phyloP scores from a whole-genome alignment of 2,113 vertebrate genomes.

The Ceyx margarethae region DNA sequence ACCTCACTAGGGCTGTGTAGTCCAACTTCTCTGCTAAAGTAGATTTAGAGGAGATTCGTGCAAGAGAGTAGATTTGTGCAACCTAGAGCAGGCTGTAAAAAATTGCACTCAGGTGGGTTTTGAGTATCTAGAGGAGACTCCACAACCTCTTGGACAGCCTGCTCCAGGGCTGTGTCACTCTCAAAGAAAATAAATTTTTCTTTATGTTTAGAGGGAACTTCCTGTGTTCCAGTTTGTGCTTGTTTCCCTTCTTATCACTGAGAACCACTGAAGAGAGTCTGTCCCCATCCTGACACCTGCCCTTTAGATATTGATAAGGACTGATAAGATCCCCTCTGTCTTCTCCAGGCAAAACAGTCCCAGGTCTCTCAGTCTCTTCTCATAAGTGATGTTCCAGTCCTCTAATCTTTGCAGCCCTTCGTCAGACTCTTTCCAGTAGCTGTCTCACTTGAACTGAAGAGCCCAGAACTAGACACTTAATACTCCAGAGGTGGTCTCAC shows the following conservation, averaged over 20 bases:
- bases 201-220: neutral
- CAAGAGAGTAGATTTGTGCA: too few relatives aligned
- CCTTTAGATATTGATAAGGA: neutral
- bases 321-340: neutral
- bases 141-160: neutral
- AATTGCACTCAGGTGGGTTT: neutral
- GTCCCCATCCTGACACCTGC: neutral
- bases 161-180: neutral
- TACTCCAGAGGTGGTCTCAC: neutral
- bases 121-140: neutral
- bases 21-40: neutral
- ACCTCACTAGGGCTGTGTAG: neutral
- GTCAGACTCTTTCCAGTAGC: neutral
- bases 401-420: neutral
- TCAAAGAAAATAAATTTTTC: neutral
- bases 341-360: neutral
- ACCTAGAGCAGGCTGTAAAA: neutral
- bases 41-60: too few relatives aligned
- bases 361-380: neutral
- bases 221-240: neutral
- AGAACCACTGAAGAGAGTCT: neutral
- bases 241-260: neutral
- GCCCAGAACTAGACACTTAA: neutral
- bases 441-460: neutral
- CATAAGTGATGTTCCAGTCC: neutral